Conservation (phyloP, 2,797 vertebrate genomes). For the Leptodactylus fallax region DNA sequence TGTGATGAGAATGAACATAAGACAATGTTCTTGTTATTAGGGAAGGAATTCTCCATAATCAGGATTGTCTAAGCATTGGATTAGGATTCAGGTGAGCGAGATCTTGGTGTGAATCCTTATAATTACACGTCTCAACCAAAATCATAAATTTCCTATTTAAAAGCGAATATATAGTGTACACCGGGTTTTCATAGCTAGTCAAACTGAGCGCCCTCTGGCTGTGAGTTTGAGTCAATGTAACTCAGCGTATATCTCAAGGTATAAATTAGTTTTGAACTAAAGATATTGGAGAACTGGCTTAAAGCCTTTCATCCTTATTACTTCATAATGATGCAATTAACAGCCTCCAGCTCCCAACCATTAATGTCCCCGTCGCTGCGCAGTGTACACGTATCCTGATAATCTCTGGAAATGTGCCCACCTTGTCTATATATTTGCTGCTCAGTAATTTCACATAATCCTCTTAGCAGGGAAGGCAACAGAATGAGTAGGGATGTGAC, state of each 20-base stretch:
- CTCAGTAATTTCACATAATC: conserved; percentile 46
- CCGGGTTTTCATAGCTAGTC: not conserved
- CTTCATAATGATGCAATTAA: conserved; percentile 51
- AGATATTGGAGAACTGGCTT: conserved; percentile 16
- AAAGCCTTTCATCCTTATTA: conserved; percentile 41
- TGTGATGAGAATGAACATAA: not conserved
- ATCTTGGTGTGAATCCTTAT: not conserved
- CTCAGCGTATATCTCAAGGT: not conserved
- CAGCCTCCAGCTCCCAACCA: conserved; percentile 27
- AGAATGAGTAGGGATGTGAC: conserved; percentile 28
- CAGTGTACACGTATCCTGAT: conserved; percentile 19
- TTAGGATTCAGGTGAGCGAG: not conserved
- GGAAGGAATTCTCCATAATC: not conserved
- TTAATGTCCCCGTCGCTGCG: conserved; percentile 12
- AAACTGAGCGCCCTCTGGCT: not conserved
- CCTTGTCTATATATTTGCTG: conserved; percentile 50
- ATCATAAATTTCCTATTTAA: not conserved
- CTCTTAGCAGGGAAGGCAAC: conserved; percentile 34
- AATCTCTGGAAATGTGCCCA: conserved; percentile 48
- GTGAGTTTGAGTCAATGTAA: not conserved
- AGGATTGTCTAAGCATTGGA: not conserved
- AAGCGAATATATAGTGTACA: not conserved
- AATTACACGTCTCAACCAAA: not conserved
- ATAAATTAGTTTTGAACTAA: conserved; percentile 15
- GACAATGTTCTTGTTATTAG: not conserved